A percentile compares a stretch with the other conserved stretches of the same genome.
These are phyloP conservation scores for Lymantria dispar DNA, from an alignment of 2,888 invertebrate species.

Conservation along the genomic window DNA sequence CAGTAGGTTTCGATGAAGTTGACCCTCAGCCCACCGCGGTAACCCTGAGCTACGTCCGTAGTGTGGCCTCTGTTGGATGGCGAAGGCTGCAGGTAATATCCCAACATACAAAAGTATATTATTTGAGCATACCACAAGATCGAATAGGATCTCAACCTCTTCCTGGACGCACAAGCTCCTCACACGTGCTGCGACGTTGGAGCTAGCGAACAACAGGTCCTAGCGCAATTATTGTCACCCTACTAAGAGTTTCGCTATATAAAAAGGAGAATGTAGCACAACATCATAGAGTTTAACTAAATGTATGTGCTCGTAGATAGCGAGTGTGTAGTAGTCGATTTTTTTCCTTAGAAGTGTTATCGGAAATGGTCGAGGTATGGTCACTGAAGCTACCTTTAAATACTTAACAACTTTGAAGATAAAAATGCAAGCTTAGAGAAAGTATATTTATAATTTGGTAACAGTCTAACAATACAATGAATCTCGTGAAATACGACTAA, in stretches of 20 bases:
- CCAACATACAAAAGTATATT: no score
- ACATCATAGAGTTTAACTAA: constrained; percentile 6
- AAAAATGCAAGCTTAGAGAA: not conserved
- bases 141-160: no score
- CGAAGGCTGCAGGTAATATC: no score
- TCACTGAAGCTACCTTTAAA: constrained; percentile 1
- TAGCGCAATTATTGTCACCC: constrained; percentile 29
- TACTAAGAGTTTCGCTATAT: constrained; percentile 33
- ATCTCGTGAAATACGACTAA: no score
- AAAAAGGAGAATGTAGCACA: constrained; percentile 29
- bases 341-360: constrained; percentile 3
- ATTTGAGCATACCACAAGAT: no score
- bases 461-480: not conserved
- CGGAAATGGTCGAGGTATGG: not conserved
- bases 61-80: no score
- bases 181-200: no score
- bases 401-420: constrained; percentile 1
- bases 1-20: no score
- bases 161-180: no score
- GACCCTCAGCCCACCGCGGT: no score
- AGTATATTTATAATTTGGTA: not conserved
- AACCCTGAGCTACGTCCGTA: no score
- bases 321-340: not conserved
- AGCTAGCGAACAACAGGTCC: no score
- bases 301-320: not conserved